phyloP scores from a whole-genome alignment of 2,113 vertebrate genomes.

The Zosterops borbonicus region DNA sequence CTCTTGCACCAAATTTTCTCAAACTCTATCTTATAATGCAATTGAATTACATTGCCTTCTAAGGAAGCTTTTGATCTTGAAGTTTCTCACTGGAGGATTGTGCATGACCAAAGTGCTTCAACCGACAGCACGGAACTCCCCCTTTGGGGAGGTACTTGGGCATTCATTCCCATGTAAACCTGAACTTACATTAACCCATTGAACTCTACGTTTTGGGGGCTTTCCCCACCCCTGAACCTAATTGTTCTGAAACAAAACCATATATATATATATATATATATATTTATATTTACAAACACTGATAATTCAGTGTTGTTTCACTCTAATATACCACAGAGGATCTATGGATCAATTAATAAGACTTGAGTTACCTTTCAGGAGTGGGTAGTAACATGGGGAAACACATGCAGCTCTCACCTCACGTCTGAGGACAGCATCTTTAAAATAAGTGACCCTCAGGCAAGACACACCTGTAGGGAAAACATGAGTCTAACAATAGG shows the following conservation, averaged over 20 bases:
- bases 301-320: not conserved
- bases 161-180: not conserved
- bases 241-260: not conserved
- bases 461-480: not conserved
- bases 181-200: not conserved
- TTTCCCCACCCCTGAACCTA: not conserved
- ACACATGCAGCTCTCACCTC: fast-evolving
- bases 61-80: not conserved
- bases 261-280: not conserved
- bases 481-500: not conserved
- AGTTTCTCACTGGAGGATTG: not conserved
- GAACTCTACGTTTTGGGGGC: not conserved
- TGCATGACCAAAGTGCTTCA: not conserved
- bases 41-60: not conserved
- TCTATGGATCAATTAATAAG: too few species aligned
- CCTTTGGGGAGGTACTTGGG: not conserved
- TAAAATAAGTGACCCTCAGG: not conserved
- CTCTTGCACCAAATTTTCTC: not conserved
- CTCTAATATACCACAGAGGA: not conserved
- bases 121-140: not conserved
- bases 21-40: not conserved
- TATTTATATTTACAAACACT: too few species aligned
- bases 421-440: not conserved
- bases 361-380: not conserved
- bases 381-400: fast-evolving